Base-by-base conservation (phyloP, 2,797 vertebrate species). In the Rhinoraja longicauda region DNA sequence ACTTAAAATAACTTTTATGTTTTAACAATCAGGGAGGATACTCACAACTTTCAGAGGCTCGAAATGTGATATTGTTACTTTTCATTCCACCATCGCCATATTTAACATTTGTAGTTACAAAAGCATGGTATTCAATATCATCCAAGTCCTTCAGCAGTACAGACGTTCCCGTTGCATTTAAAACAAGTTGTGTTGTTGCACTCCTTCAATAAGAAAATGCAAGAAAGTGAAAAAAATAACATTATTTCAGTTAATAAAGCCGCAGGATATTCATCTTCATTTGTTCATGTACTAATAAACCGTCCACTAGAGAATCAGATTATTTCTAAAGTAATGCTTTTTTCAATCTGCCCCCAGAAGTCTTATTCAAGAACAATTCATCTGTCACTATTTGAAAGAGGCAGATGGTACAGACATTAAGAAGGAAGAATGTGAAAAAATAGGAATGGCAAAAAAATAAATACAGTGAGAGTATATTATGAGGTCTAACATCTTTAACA, bases 31-130 rank as follows among this genome's bases (percentile, higher is more conserved):
- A 62, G 45, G 0, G 29, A 32, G 81, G 81, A 70, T 88, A 82
- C 95, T 95, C 94, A 99, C 99, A 98, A 97, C 97, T 96, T 93
- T 98, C 97, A 64, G 95, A 95, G 73, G 97, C 98, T 94, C 94
- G 96, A 93, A 99, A 98, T 92, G 93, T 97, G 96, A 96, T 93
- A 67, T 96, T 96, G 94, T 95, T 96, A 93, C 97, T 97, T 94
- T 96, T 96, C 92, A 96, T 94, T 64, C 97, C 97, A 94, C 98
- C 98, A 93, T 98, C 97, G 94, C 98, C 98, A 93, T 98, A 96
- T 94, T 95, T 97, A 93, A 98, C 99, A 96, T 96, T 99, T 94
- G 97, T 97, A 95, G 98, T 98, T 88, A 99, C 96, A 2, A 97
- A 98, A 90, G 97, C 97, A 79, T 95, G 97, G 94, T 98, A 99